These are phyloP conservation scores for Osmerus eperlanus DNA, from an alignment of 2,113 vertebrate species.

Conservation along the genomic window DNA sequence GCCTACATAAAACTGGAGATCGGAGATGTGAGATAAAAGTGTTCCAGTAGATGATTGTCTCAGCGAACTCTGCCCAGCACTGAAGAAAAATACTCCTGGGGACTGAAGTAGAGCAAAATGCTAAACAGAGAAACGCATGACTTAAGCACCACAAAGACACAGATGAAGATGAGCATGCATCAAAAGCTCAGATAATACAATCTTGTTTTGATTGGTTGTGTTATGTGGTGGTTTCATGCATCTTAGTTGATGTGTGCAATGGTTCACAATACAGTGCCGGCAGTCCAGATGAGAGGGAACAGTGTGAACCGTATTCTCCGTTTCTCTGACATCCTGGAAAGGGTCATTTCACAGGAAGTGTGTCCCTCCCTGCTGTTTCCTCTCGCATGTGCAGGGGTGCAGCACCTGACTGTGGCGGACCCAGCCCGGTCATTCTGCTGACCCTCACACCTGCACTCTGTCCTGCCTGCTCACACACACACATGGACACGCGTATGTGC, in stretches of 20 bases:
- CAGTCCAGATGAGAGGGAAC: too few relatives aligned
- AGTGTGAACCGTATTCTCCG: too few relatives aligned
- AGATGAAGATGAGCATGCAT: too few relatives aligned
- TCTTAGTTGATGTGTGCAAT: too few relatives aligned
- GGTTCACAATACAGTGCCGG: too few relatives aligned
- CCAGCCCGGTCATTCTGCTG: neutral
- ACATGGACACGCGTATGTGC: neutral
- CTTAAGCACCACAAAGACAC: too few relatives aligned
- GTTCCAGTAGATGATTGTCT: slow-evolving; percentile 8
- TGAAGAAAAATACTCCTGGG: slow-evolving; percentile 11
- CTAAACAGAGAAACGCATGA: neutral
- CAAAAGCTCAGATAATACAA: too few relatives aligned
- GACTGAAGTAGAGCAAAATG: slow-evolving; percentile 1
- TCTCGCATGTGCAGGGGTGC: neutral
- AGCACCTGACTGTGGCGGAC: neutral
- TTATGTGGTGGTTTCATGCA: too few relatives aligned
- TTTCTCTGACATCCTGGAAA: neutral
- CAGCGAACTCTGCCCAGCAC: slow-evolving; percentile 12
- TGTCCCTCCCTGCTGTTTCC: neutral
- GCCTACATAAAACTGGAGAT: slow-evolving; percentile 12
- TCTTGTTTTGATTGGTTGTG: too few relatives aligned
- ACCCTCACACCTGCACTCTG: neutral
- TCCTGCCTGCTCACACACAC: neutral
- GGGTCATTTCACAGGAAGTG: neutral
- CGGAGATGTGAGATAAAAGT: slow-evolving; percentile 5